Evolutionary conservation across 2,888 invertebrate species (phyloP).

Genomic region (Acheta domesticus): DNA sequence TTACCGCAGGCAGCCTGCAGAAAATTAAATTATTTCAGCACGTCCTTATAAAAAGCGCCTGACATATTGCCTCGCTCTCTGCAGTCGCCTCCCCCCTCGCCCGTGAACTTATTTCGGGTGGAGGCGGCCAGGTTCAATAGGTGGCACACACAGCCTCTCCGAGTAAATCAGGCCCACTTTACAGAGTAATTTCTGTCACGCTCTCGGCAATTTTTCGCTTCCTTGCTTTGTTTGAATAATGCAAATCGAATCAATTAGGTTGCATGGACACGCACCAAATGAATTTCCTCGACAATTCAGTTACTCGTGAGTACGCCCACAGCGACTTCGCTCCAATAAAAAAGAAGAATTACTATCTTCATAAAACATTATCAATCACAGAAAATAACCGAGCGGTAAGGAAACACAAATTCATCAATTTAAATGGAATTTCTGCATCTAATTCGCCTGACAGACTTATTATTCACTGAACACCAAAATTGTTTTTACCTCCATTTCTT

Average conservation of each 20-base stretch:
- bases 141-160: background rate
- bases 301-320: background rate
- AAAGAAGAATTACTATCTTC: too few relatives aligned
- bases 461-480: too few relatives aligned
- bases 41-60: background rate
- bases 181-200: background rate
- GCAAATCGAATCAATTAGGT: background rate
- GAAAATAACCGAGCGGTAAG: too few relatives aligned
- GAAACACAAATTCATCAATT: too few relatives aligned
- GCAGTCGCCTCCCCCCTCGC: background rate
- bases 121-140: background rate
- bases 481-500: too few relatives aligned
- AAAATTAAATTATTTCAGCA: conserved; percentile 1
- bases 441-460: too few relatives aligned
- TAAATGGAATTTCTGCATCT: too few relatives aligned
- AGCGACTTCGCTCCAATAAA: too few relatives aligned
- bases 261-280: background rate
- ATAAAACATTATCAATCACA: too few relatives aligned
- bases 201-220: background rate
- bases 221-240: background rate
- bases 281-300: background rate
- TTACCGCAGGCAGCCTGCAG: conserved; percentile 7
- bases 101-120: too few relatives aligned
- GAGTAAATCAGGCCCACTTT: background rate
- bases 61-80: background rate